Base-by-base conservation (phyloP, 2,797 vertebrate species). In the Chiloscyllium punctatum region DNA sequence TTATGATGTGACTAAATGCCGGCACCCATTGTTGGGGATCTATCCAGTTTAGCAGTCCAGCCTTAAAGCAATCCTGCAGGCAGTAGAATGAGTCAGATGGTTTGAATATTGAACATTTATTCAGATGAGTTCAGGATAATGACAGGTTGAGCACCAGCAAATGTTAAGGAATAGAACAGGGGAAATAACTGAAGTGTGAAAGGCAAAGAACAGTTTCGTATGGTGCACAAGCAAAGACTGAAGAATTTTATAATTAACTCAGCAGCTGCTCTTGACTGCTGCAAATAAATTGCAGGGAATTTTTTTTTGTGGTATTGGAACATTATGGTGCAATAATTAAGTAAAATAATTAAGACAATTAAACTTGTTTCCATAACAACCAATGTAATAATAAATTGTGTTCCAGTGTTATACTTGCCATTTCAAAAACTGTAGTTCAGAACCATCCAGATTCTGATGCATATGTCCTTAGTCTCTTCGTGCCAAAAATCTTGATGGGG, bases 341-440 rank as follows among this genome's bases (percentile, higher is more conserved):
- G 57, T 92, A 92, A 66, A 66, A 37, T 69, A 68, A 92, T 68
- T 66, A 69, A 90, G 68, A 71, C 91, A 71, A 94, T n/a, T 94
- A 27, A 71, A 94, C 48, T 71, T 42, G 68, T 48, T 71, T 94
- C 91, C 68, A 48, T 48, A 94, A 94, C 66, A 23, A 91, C 53
- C 57, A 91, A 2, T 23, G 79, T 82, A 42, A 82, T 21, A 82
- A 16, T 82, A 82, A 92, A n/a, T 33, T n/a, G 57, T n/a, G 66
- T 69, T 94, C 13, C 51, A 88, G 57, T 90, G 53, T 90, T 90
- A 4, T 27, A 57, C 87, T 90, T 25, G 0, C 18, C 53, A 62
- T 90, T 90, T 13, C 57, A 30, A 62, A 90, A 90, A 90, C 18
- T 30, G 30, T n/a, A 37, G 53, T 23, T 62, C 7, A 62, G 57